phyloP scores from a whole-genome alignment of 2,888 invertebrate species.

The Drosophila mercatorum region DNA sequence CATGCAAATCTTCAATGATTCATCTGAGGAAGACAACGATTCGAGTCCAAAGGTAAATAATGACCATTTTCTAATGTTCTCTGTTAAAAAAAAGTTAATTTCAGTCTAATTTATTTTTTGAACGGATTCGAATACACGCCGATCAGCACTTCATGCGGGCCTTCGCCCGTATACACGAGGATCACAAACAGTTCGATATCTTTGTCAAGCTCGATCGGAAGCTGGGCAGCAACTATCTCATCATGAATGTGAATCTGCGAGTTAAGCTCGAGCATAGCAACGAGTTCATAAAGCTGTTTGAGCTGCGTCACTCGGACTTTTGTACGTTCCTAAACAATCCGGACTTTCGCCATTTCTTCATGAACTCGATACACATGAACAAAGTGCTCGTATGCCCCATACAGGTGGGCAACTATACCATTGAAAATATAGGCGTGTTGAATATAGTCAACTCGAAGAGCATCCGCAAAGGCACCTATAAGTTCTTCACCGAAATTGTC shows the following conservation, averaged over 20 bases:
- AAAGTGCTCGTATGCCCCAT: conserved; percentile 55
- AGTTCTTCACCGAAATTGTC: conserved; percentile 59
- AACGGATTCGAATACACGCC: conserved; percentile 34
- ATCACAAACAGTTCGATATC: conserved; percentile 52
- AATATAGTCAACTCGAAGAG: conserved; percentile 40
- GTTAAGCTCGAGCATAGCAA: background rate
- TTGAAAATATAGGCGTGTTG: conserved; percentile 36
- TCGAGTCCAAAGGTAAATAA: background rate
- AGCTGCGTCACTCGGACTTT: conserved; percentile 52
- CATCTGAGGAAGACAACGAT: background rate
- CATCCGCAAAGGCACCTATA: conserved; percentile 52
- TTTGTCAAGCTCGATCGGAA: conserved; percentile 32
- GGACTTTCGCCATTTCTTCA: conserved; percentile 49
- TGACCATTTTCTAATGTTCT: rapidly evolving
- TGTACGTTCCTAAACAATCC: conserved; percentile 55
- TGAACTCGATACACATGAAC: conserved; percentile 27
- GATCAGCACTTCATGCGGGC: conserved; percentile 50
- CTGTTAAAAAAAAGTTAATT: background rate
- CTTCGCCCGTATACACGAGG: conserved; percentile 17
- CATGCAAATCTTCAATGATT: background rate
- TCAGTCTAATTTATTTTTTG: conserved; percentile 19
- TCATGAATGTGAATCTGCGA: conserved; percentile 58
- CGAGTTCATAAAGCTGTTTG: conserved; percentile 39
- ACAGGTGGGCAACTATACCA: conserved; percentile 48
- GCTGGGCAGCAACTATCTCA: conserved; percentile 61